Base-by-base conservation (phyloP, 1,140 invertebrate genomes). In the Tetraneura akinire region DNA sequence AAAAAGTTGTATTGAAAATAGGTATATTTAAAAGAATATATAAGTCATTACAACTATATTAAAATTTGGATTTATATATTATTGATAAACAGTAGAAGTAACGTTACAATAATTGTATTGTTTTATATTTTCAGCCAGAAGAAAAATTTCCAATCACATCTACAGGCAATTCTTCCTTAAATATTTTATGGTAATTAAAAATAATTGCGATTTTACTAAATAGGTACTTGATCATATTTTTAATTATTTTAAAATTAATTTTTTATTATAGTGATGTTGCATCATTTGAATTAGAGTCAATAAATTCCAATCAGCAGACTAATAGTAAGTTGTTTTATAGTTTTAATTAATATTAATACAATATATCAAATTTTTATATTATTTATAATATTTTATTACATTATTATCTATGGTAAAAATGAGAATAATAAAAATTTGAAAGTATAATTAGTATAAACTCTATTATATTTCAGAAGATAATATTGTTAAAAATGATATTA, bases 171-270 rank as follows among this genome's bases (percentile, higher is more conserved):
- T 42, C 55, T 26, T 76, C 73, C 37, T 78, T 78, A 62, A 45
- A 78, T 45, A 78, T 78, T 78, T 45, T 78, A 78, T 78, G 74
- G 74, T 78, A 62, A 74, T 1, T 4, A 57, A 37, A 45, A 47
- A 53, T 0, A 4, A n/a, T 37, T 37, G 32, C 8, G 32, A 4
- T 4, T 37, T 3, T 37, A 37, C 8, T 37, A 4, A 37, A 37
- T 37, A 37, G 3, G 8, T 37, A 37, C 32, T 37, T 37, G 8
- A 3, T 37, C 32, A 4, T 37, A 37, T 4, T 37, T 37, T 3
- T 37, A 37, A 4, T 37, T 37, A 37, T 37, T 37, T 37, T 37
- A 4, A 37, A 3, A 37, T 37, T 45, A 23, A 60, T 3, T 42
- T 78, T 45, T 62, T 32, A 55, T 73, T 55, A 3, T 16, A 78